phyloP scores from a whole-genome alignment of 2,797 vertebrate genomes.

The Muscicapa striata region DNA sequence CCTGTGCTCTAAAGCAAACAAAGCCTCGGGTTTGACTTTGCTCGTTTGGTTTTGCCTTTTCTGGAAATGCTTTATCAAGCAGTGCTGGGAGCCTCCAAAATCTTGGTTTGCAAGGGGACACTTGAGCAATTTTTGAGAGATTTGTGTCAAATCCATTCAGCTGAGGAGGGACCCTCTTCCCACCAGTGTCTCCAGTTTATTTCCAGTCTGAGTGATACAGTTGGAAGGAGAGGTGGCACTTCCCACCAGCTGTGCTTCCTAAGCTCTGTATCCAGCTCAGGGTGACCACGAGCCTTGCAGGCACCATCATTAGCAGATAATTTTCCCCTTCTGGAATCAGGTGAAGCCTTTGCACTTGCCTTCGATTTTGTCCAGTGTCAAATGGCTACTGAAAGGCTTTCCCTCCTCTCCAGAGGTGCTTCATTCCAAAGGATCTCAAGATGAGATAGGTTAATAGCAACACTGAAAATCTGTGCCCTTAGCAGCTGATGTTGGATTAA shows the following conservation, averaged over 20 bases:
- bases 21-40: background rate
- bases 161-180: background rate
- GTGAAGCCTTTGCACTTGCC: background rate
- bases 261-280: background rate
- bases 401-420: background rate
- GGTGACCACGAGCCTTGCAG: background rate
- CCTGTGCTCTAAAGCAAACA: conserved; percentile 20
- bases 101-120: background rate
- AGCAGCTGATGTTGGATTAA: background rate
- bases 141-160: background rate
- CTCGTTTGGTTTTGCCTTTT: background rate
- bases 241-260: background rate
- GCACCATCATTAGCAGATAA: background rate
- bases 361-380: background rate
- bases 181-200: background rate
- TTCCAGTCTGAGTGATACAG: background rate
- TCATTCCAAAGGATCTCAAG: background rate
- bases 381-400: background rate
- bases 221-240: background rate
- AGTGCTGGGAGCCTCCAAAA: background rate
- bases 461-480: background rate
- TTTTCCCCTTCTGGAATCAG: background rate
- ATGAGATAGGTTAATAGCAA: background rate
- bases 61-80: background rate
- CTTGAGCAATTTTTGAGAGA: background rate